Percentiles rank a stretch among this genome's conserved stretches.
phyloP scores from a whole-genome alignment of 2,888 invertebrate genomes.

The Nymphalis urticae region DNA sequence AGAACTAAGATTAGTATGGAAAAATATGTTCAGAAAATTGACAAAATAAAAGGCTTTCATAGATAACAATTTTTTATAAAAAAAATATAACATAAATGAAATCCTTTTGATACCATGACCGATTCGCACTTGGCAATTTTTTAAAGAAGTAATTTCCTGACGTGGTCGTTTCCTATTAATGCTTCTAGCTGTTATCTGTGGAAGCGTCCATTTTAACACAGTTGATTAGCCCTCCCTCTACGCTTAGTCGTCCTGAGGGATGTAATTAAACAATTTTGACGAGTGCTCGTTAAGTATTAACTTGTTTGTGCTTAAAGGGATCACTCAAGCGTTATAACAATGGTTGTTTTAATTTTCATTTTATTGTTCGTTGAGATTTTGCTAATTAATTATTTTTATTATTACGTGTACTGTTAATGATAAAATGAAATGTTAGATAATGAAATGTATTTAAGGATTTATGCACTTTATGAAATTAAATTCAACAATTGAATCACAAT shows the following conservation, averaged over 20 bases:
- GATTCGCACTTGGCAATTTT: conserved; percentile 34
- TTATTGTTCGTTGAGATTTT: neutral
- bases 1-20: too few relatives aligned
- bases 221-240: conserved; percentile 57
- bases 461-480: too few relatives aligned
- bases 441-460: neutral
- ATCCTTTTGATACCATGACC: neutral
- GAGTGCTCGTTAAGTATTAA: conserved; percentile 69
- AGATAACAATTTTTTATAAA: too few relatives aligned
- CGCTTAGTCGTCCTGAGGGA: conserved; percentile 62
- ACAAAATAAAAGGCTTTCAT: too few relatives aligned
- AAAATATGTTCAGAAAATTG: too few relatives aligned
- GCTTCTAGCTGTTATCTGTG: conserved; percentile 41
- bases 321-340: conserved; percentile 41
- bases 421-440: neutral
- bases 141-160: conserved; percentile 64
- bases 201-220: conserved; percentile 50
- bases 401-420: neutral
- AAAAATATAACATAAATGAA: neutral
- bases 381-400: conserved; percentile 6
- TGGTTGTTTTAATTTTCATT: conserved; percentile 29
- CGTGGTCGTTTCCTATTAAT: conserved; percentile 38
- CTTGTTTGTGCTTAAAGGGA: conserved; percentile 57
- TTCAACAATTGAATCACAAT: too few relatives aligned
- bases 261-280: conserved; percentile 73